Percentiles rank a stretch among this genome's conserved stretches.
phyloP scores from a whole-genome alignment of 2,797 vertebrate species.

The Tokudaia tokunoshimensis region DNA sequence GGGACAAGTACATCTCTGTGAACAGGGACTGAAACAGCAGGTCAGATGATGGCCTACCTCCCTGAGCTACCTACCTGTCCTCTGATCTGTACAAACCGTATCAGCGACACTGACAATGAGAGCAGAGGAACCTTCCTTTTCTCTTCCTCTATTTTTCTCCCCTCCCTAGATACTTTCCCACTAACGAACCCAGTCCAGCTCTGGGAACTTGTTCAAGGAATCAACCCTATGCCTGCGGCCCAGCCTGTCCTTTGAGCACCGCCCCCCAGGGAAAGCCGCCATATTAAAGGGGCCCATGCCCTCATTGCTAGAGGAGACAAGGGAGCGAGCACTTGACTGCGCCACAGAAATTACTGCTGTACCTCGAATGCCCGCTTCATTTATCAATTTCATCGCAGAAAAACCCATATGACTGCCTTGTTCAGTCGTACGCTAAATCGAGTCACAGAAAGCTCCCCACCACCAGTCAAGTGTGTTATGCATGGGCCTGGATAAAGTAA shows the following conservation, averaged over 20 bases:
- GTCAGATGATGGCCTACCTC: constrained; percentile 50
- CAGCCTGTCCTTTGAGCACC: constrained; percentile 83
- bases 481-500: constrained; percentile 87
- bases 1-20: constrained; percentile 82
- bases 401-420: constrained; percentile 88
- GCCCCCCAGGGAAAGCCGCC: constrained; percentile 85
- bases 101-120: constrained; percentile 12
- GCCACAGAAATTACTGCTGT: constrained; percentile 92
- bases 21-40: constrained; percentile 46
- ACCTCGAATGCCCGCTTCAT: constrained; percentile 91
- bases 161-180: constrained; percentile 71
- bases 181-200: constrained; percentile 84
- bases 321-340: constrained; percentile 92
- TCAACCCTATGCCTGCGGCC: constrained; percentile 75
- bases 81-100: not conserved
- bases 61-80: rapidly evolving
- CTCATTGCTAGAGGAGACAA: constrained; percentile 90
- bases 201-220: constrained; percentile 86
- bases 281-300: constrained; percentile 89
- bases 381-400: constrained; percentile 92
- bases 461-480: constrained; percentile 86
- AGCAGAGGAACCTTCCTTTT: not conserved
- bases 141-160: constrained; percentile 14
- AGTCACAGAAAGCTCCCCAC: constrained; percentile 84
- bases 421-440: constrained; percentile 85